These are phyloP conservation scores for Heterochromis multidens DNA, from an alignment of 2,113 vertebrate genomes.

Conservation along the genomic window DNA sequence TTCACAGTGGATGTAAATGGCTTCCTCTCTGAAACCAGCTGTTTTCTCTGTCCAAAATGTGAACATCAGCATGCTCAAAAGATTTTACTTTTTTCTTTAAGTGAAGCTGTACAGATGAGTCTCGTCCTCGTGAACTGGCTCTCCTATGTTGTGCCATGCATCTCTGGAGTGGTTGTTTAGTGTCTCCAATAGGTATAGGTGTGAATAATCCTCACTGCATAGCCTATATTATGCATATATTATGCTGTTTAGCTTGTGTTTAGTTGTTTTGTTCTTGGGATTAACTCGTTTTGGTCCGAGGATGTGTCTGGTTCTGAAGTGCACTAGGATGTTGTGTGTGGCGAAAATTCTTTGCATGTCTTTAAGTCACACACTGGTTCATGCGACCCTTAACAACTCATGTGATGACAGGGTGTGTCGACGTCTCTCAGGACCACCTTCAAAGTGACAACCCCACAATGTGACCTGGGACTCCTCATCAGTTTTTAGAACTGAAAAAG, in stretches of 20 bases:
- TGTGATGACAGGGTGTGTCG: background rate
- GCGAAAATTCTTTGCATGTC: background rate
- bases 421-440: background rate
- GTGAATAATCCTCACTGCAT: background rate
- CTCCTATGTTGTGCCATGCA: background rate
- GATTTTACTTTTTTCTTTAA: too few species aligned
- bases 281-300: background rate
- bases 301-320: background rate
- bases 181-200: background rate
- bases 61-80: too few species aligned
- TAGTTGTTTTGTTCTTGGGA: background rate
- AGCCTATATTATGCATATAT: background rate
- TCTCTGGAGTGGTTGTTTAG: background rate
- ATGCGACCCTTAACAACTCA: background rate
- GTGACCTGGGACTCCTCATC: rapidly evolving
- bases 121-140: background rate
- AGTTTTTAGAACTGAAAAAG: background rate
- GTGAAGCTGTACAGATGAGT: too few species aligned
- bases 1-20: too few species aligned
- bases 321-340: background rate
- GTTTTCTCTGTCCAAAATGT: too few species aligned
- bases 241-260: background rate
- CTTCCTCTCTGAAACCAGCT: too few species aligned
- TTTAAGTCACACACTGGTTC: background rate
- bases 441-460: rapidly evolving